Base-by-base conservation (phyloP, 1,140 invertebrate species). In the Cyclina sinensis region DNA sequence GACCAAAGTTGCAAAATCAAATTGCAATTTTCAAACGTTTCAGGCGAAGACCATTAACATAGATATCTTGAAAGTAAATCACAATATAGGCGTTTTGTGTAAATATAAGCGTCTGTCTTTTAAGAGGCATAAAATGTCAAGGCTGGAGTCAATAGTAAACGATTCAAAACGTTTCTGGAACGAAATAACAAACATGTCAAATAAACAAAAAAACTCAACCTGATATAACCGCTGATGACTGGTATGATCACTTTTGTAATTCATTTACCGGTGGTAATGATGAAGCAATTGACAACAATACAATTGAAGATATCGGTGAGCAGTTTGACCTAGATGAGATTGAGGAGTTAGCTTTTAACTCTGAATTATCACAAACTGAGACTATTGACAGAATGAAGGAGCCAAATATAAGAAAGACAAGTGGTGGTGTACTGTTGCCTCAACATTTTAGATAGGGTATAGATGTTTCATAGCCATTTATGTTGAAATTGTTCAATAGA, bases 241-340 rank as follows among this genome's bases (percentile, higher is more conserved):
- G 70, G 35, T 74, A 2, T 74, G 21, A 74, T 21, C 70, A 74
- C 43, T 74, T 74, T 46, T 43, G 70, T 43, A 74, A 46, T 9
- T n/a, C 43, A 7, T 74, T 74, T 74, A 1, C 35, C 18, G 3
- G 3, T 9, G 70, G 2, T 11, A 43, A 46, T 30, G 7, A 11
- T 16, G 70, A 2, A 5, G 32, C 1, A 43, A 11, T 11, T 7
- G 70, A 37, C 5, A 9, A 74, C 11, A 11, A 39, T 14, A 21
- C 7, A 24, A 5, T 7, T 5, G 14, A 9, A 3, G 14, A 39
- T n/a, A 4, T 16, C 3, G 37, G 24, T 11, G 12, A 37, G 27
- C 11, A 65, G 14, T 11, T 30, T 18, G 43, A 39, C n/a, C 11
- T 74, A 27, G 70, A 74, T 46, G 70, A 74, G 4, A 74, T 74